phyloP scores from a whole-genome alignment of 1,140 invertebrate genomes.

The Eufriesea mexicana region DNA sequence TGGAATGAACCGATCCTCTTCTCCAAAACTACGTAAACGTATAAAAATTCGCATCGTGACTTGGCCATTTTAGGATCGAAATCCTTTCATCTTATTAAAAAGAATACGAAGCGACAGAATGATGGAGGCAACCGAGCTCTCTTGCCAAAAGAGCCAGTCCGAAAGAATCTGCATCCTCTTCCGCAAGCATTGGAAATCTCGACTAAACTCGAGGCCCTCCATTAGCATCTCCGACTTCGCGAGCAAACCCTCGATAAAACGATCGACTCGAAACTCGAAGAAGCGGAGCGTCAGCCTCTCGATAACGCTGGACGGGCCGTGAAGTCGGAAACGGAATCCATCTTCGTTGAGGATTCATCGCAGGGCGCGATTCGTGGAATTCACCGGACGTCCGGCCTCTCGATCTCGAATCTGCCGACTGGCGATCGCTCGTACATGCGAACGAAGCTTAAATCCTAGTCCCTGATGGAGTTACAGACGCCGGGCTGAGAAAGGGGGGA shows the following conservation, averaged over 20 bases:
- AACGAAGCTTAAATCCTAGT: constrained; percentile 63
- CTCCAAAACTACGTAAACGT: too few relatives aligned
- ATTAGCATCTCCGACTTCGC: background rate
- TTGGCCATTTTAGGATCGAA: too few relatives aligned
- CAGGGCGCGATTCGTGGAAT: background rate
- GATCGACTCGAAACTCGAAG: background rate
- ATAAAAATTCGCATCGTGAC: too few relatives aligned
- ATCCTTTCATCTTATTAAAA: too few relatives aligned
- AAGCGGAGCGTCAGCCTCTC: background rate
- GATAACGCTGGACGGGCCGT: background rate
- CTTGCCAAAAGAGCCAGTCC: too few relatives aligned
- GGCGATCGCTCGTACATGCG: constrained; percentile 63
- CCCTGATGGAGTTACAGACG: constrained; percentile 63
- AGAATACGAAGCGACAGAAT: too few relatives aligned
- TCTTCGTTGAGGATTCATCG: constrained; percentile 21
- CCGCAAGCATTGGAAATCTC: too few relatives aligned
- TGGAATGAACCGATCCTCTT: too few relatives aligned
- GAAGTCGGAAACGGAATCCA: background rate
- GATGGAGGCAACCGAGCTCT: too few relatives aligned
- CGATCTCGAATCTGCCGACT: constrained; percentile 23
- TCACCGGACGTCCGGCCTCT: constrained; percentile 11
- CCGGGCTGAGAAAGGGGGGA: constrained; percentile 13
- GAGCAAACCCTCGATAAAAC: background rate
- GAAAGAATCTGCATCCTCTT: too few relatives aligned
- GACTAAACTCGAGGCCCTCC: background rate